Percentiles rank a stretch among this genome's conserved stretches.
Evolutionary conservation across 1,140 invertebrate genomes (phyloP).

Genomic region (Nebria ingens): DNA sequence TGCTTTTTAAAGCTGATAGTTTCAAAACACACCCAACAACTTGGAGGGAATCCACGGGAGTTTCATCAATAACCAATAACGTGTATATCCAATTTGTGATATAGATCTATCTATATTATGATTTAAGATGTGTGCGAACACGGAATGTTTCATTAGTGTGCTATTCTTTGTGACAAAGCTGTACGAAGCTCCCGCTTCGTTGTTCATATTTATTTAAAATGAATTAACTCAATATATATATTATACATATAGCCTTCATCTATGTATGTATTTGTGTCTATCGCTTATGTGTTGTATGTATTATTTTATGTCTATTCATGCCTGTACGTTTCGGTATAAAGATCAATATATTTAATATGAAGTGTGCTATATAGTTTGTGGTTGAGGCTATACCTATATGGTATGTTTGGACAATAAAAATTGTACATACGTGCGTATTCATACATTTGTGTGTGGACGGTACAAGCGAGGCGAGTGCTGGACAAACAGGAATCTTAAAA

Average conservation of each 20-base stretch:
- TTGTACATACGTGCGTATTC: conserved; percentile 3
- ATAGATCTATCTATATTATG: too few species aligned
- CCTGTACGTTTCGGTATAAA: too few species aligned
- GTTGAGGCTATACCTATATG: too few species aligned
- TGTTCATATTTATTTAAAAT: too few species aligned
- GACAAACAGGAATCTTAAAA: conserved; percentile 14
- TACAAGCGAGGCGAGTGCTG: neutral
- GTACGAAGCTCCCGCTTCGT: too few species aligned
- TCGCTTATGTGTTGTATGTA: too few species aligned
- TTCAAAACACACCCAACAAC: neutral
- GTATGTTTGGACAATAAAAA: too few species aligned
- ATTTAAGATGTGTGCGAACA: neutral
- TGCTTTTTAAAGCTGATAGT: neutral
- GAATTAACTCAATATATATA: neutral
- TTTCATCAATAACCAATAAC: neutral
- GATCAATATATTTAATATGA: too few species aligned
- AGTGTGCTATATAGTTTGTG: too few species aligned
- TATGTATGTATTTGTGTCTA: neutral
- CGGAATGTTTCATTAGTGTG: too few species aligned
- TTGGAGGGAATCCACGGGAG: neutral
- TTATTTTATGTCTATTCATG: too few species aligned
- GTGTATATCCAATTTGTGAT: conserved; percentile 1
- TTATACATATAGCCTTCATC: neutral
- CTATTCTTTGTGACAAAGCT: neutral
- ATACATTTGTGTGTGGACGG: neutral